Evolutionary conservation across 2,797 vertebrate genomes (phyloP), one percentile per base, ranked within the genome.

Genomic region (Acipenser transmontanus): DNA sequence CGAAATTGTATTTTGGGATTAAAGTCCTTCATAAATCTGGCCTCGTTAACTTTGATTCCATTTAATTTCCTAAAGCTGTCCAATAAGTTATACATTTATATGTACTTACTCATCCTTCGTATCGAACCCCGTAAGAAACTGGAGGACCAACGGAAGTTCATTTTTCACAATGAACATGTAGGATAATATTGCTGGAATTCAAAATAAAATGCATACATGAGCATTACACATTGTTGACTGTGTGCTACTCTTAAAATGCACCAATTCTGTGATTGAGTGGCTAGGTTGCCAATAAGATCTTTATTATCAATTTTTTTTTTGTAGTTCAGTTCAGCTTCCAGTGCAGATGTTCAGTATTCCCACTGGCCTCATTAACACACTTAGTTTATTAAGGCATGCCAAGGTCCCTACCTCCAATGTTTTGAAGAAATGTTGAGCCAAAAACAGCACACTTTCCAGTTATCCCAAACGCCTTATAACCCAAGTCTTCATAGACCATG

Each of bases 101-200:
- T 11, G 9, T 57, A 87, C 89, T 90, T 87, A 91, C 88, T 49
- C 71, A 76, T 78, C 82, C 1, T 12, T 0, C 65, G 86, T 84
- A 59, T 85, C 78, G 73, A 81, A 0, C 82, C 84, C 84, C 69
- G 85, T 82, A n/a, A 91, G 81, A 68, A 85, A 88, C 47, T 84
- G 84, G 72, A 91, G 85, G 77, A 88, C 87, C 60, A 82, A 82
- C 59, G 90, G 89, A 47, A 91, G 80, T 68, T 91, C 89, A 70
- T 87, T 89, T 83, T 88, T 91, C 5, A 91, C 87, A 77, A 91
- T 90, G 80, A 91, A 90, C 72, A 91, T 84, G 77, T 91, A 91
- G 75, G 85, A 90, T 76, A 91, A 71, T 80, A 91, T 91, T 62
- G 87, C 90, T 91, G 69, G 59, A 52, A 68, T 69, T 68, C 77